A percentile compares a stretch with the other conserved stretches of the same genome.
Conservation (phyloP, 2,888 invertebrate species). For the Silvanus unidentatus region DNA sequence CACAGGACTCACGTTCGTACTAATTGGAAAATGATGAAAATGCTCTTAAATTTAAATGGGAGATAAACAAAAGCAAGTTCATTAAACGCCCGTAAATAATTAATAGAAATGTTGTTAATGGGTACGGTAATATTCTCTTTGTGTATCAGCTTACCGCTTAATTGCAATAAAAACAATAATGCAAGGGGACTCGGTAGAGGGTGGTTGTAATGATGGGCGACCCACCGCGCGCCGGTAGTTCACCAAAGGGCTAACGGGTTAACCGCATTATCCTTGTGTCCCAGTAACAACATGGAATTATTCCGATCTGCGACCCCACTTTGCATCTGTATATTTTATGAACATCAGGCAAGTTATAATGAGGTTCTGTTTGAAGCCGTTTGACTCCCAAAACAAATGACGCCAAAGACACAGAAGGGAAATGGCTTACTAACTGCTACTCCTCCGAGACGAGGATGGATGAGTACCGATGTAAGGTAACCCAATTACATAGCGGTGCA, state of each 20-base stretch:
- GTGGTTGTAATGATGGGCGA: conserved; percentile 3
- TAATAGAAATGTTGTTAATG: conserved; percentile 31
- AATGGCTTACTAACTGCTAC: conserved; percentile 41
- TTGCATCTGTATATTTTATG: conserved; percentile 46
- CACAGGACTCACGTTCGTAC: too few relatives aligned
- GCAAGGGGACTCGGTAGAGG: conserved; percentile 20
- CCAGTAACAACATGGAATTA: conserved; percentile 36
- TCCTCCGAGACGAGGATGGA: conserved; percentile 36
- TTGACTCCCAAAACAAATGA: conserved; percentile 33
- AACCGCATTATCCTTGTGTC: conserved; percentile 41
- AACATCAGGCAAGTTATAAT: conserved; percentile 49
- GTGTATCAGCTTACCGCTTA: conserved; percentile 37
- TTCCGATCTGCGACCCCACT: conserved; percentile 30
- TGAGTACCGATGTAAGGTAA: conserved; percentile 35
- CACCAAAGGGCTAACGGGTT: conserved; percentile 37
- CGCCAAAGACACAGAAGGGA: conserved; percentile 30
- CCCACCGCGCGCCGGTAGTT: conserved; percentile 13
- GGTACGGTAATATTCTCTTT: conserved; percentile 34
- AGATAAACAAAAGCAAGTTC: conserved; percentile 30
- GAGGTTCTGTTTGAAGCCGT: conserved; percentile 47
- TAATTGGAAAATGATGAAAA: conserved; percentile 7
- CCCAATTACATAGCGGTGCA: conserved; percentile 44
- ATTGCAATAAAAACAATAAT: conserved; percentile 38
- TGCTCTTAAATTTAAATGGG: conserved; percentile 20
- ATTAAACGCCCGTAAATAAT: conserved; percentile 33